Conservation (phyloP, 1,140 invertebrate genomes). For the Rhynchophorus ferrugineus region DNA sequence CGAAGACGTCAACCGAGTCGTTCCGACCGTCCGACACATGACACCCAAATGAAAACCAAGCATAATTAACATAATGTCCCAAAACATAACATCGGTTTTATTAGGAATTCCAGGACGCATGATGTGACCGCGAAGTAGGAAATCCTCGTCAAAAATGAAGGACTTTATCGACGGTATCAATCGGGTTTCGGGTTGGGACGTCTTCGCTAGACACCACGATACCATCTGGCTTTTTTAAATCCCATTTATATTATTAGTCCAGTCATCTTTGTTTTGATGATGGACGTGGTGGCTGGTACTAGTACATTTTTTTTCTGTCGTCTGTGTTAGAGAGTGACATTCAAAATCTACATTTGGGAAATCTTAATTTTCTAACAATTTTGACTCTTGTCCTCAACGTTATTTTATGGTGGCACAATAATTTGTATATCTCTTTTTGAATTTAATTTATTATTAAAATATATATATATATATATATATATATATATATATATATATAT, state of each 20-base stretch:
- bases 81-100: conserved; percentile 22
- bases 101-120: conserved; percentile 30
- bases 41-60: conserved; percentile 17
- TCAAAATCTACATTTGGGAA: not conserved
- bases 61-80: conserved; percentile 20
- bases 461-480: too few relatives aligned
- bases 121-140: conserved; percentile 31
- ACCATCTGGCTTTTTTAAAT: conserved; percentile 23
- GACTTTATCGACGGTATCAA: conserved; percentile 34
- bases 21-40: conserved; percentile 2
- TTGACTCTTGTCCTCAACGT: too few relatives aligned
- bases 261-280: conserved; percentile 28
- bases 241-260: conserved; percentile 37
- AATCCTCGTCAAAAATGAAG: conserved; percentile 34
- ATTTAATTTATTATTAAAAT: too few relatives aligned
- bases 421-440: too few relatives aligned
- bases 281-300: conserved; percentile 7
- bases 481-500: too few relatives aligned
- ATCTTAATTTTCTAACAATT: too few relatives aligned
- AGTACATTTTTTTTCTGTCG: not conserved
- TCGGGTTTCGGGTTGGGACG: conserved; percentile 22
- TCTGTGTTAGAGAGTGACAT: not conserved
- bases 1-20: conserved; percentile 7
- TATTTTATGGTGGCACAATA: too few relatives aligned
- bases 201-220: conserved; percentile 21